Conservation (phyloP, 2,888 invertebrate genomes). For the Eristalinus aeneus region DNA sequence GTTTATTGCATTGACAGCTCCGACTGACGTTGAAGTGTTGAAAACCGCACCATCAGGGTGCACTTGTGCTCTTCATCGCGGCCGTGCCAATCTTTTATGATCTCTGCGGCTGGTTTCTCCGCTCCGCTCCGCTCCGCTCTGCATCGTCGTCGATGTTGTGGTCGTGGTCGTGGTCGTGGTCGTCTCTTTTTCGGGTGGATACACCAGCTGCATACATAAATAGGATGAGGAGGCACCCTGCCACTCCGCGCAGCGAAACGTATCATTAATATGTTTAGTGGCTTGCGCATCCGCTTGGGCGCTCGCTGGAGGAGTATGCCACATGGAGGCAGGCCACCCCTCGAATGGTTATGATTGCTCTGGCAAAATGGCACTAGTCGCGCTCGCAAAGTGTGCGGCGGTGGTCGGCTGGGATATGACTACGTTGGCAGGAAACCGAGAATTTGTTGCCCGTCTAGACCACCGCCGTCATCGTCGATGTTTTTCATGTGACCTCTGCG, state of each 20-base stretch:
- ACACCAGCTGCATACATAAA: constrained; percentile 65
- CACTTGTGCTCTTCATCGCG: constrained; percentile 40
- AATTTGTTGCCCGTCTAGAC: constrained; percentile 56
- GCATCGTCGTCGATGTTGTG: background rate
- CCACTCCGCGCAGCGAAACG: constrained; percentile 33
- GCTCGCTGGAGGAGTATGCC: constrained; percentile 31
- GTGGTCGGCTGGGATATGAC: background rate
- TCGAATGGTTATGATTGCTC: background rate
- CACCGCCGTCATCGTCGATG: constrained; percentile 33
- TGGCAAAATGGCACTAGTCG: constrained; percentile 49
- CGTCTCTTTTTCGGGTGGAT: constrained; percentile 37
- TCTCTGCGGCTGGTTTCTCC: constrained; percentile 41
- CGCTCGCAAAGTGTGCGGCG: background rate
- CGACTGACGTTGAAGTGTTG: constrained; percentile 65
- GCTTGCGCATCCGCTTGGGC: constrained; percentile 64
- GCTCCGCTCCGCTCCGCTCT: no score
- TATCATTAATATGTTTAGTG: constrained; percentile 70
- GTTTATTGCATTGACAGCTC: constrained; percentile 65
- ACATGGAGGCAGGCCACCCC: constrained; percentile 2
- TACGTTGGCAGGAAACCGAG: constrained; percentile 54
- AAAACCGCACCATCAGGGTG: constrained; percentile 67
- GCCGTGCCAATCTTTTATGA: constrained; percentile 65
- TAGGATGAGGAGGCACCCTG: constrained; percentile 31
- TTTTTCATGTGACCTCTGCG: constrained; percentile 51
- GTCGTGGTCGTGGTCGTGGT: background rate